Evolutionary conservation across 2,888 invertebrate genomes (phyloP), one percentile per base, ranked within the genome.

Genomic region (Caprella mutica): DNA sequence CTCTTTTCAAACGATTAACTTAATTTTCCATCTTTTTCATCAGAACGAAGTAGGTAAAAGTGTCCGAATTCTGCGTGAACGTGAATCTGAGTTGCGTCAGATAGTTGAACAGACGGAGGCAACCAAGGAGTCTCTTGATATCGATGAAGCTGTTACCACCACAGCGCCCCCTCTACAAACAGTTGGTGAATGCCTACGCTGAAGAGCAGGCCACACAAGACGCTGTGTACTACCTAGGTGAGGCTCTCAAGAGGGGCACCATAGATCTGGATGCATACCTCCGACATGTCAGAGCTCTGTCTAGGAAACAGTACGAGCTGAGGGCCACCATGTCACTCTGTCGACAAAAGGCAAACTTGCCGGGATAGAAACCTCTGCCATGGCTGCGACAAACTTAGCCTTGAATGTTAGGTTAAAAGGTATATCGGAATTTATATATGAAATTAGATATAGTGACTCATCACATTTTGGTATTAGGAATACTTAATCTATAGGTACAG

Each of bases 151-250:
- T 56, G 93, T 97, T 33, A 89, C 89, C 21, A 93, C 96, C 1
- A 91, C 93, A 55, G 90, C 96, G 24, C 96, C 97, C 35, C 5
- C 59, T 65, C 58, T 58, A 66, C 74, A 74, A 2, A 69, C 87
- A 87, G 72, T 81, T 97, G 70, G 75, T 96, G 61, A 90, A 87
- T 74, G 85, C 92, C 42, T 96, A 90, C 77, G 92, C 93, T 51
- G 94, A 97, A 74, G 98, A 98, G 77, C 92, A 96, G 64, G 94
- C 98, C 17, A 81, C 90, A 53, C 97, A 98, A 77, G 98, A 98
- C 78, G 90, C 94, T 61, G 93, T 98, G 71, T 99, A 97, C 73
- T 94, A 93, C 72, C 83, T 99, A 75, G 94, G 94, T 8, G 93
- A 96, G 76, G 94, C 92, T 9, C 74, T 97, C 61, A 80, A 93